Evolutionary conservation across 2,113 vertebrate genomes (phyloP), one percentile per base, ranked within the genome.

Genomic region (Thamnaconus septentrionalis): DNA sequence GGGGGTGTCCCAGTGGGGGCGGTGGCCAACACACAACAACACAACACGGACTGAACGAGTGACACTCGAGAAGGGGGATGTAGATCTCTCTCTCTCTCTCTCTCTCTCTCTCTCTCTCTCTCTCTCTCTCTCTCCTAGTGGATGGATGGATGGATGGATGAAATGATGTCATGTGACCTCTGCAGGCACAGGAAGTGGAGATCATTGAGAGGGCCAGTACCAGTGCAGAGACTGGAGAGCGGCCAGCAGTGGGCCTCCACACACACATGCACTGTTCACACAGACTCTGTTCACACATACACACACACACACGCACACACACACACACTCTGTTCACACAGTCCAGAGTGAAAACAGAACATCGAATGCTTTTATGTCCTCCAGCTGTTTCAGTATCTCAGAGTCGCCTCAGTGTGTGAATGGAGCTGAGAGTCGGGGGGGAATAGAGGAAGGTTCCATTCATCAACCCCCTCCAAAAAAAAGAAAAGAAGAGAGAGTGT

Each of bases 381-480:
- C 12, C 83, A 86, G 87, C 88, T 84, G 85, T 66, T 86, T 73
- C 18, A 31, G 18, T 31, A 31, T 31, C 18, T 31, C 18, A 31
- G 18, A 31, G 18, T 31, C 18, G 18, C 1, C 18, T 31, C 18
- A 31, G 18, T 31, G 18, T 31, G 18, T 31, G 18, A 31, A 31
- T 31, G 18, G 18, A 31, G 18, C 18, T 31, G 18, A 31, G 18
- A 31, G 18, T 31, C 18, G 18, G 18, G 18, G 18, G 18, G 18
- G 18, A 31, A 31, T 31, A 31, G 18, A 31, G 18, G 18, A 31
- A 31, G 18, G 18, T 31, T 31, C 18, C 18, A 31, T 31, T 31
- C 18, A 31, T 31, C 18, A 31, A 31, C 18, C 18, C 18, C 18
- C 18, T 31, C 18, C 18, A 31, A 31, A 31, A 31, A 31, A 31